Conservation (phyloP, 64 coral and sea anemone genomes). For the Stylophora pistillata region DNA sequence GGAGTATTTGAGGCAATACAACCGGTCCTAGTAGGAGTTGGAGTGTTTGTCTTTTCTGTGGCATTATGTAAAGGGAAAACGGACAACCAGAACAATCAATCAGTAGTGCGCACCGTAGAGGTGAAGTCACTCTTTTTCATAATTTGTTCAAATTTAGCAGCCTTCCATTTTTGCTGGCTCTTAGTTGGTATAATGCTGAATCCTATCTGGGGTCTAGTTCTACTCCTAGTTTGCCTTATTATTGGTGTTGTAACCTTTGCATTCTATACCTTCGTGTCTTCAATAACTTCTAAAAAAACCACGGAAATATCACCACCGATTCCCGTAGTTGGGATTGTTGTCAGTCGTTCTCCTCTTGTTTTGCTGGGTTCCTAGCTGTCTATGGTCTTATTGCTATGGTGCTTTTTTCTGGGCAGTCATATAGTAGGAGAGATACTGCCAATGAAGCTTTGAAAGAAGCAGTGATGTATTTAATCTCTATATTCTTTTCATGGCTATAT, state of each 20-base stretch:
- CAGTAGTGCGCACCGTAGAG: neutral
- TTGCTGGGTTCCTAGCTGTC: neutral
- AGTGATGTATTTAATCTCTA: neutral
- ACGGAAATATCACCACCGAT: too few species aligned
- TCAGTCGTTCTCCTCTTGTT: neutral
- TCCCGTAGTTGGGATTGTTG: neutral
- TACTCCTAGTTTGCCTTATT: neutral
- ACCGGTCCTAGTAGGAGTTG: neutral
- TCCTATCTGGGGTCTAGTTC: slow-evolving; percentile 3
- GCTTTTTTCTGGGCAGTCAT: slow-evolving; percentile 3
- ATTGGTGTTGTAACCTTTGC: neutral
- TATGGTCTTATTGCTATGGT: neutral
- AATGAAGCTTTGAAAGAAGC: neutral
- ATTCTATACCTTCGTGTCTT: neutral
- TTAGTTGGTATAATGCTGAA: slow-evolving; percentile 17
- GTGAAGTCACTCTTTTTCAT: neutral
- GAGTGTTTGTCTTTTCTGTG: neutral
- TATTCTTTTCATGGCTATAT: neutral
- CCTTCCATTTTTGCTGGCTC: slow-evolving; percentile 10
- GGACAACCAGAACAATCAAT: too few species aligned
- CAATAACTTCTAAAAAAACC: too few species aligned
- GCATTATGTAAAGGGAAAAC: too few species aligned
- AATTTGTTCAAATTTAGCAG: neutral
- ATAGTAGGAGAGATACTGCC: neutral
- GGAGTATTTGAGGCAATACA: neutral